phyloP scores from a whole-genome alignment of 2,113 vertebrate species.

The Brachyhypopomus gauderio region DNA sequence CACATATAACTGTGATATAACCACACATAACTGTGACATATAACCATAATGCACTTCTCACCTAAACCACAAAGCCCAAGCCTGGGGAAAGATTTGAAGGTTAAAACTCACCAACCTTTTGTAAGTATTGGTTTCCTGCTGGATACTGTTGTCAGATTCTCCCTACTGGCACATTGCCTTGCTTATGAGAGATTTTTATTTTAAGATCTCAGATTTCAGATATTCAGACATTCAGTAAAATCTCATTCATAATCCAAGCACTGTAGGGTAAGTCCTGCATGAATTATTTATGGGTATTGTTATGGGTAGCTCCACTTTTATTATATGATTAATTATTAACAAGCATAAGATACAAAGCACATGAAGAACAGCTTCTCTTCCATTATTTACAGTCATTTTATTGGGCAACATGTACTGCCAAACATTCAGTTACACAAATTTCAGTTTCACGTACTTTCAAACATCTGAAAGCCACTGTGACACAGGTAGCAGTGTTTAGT shows the following conservation, averaged over 20 bases:
- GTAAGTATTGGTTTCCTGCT: too few species aligned
- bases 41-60: not conserved
- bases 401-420: conserved; percentile 10
- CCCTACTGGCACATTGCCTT: too few species aligned
- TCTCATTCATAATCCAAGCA: conserved; percentile 54
- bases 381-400: not conserved
- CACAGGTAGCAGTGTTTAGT: too few species aligned
- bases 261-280: conserved; percentile 51
- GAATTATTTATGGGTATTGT: conserved; percentile 74
- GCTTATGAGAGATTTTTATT: not conserved
- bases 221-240: conserved; percentile 46
- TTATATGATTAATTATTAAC: conserved; percentile 79
- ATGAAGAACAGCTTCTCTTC: conserved; percentile 4
- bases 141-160: too few species aligned
- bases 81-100: not conserved
- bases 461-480: too few species aligned
- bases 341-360: conserved; percentile 56
- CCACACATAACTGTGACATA: too few species aligned
- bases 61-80: not conserved
- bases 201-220: not conserved
- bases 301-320: conserved; percentile 68
- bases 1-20: not conserved
- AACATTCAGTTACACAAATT: not conserved
- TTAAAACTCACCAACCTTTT: too few species aligned
- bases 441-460: too few species aligned